phyloP scores from a whole-genome alignment of 2,113 vertebrate genomes.

The Leucopsar rothschildi region DNA sequence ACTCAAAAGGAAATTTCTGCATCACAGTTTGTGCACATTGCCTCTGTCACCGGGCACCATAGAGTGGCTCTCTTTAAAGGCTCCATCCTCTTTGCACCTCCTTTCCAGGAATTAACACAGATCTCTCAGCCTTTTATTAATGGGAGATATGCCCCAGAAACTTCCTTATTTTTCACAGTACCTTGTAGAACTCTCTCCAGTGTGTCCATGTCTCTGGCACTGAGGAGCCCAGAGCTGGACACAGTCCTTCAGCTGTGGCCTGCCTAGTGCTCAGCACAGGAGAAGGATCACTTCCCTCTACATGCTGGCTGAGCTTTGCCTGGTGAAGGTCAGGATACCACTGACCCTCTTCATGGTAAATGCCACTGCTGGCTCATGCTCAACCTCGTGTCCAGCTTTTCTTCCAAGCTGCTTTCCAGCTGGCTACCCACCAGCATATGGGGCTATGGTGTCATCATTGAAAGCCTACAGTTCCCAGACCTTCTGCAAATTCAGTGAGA shows the following conservation, averaged over 20 bases:
- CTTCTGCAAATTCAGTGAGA: background rate
- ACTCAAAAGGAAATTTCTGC: background rate
- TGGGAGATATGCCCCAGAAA: accelerated
- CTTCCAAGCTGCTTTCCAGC: background rate
- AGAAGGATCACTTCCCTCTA: background rate
- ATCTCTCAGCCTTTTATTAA: background rate
- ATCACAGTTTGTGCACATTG: background rate
- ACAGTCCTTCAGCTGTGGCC: background rate
- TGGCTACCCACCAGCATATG: background rate
- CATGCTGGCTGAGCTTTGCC: accelerated
- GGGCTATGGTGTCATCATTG: background rate
- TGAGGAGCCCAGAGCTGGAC: background rate
- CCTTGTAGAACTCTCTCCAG: background rate
- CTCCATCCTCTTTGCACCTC: accelerated
- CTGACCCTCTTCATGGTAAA: background rate
- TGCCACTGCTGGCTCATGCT: background rate
- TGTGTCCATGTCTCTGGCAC: background rate
- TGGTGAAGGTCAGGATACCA: accelerated
- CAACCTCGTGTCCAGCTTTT: background rate
- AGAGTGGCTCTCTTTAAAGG: background rate
- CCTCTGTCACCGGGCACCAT: background rate
- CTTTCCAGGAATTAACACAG: background rate
- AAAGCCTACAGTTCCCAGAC: background rate
- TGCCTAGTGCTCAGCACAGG: background rate
- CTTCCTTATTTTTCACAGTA: background rate